phyloP scores from a whole-genome alignment of 2,888 invertebrate genomes.

The Pseudoips prasinana region DNA sequence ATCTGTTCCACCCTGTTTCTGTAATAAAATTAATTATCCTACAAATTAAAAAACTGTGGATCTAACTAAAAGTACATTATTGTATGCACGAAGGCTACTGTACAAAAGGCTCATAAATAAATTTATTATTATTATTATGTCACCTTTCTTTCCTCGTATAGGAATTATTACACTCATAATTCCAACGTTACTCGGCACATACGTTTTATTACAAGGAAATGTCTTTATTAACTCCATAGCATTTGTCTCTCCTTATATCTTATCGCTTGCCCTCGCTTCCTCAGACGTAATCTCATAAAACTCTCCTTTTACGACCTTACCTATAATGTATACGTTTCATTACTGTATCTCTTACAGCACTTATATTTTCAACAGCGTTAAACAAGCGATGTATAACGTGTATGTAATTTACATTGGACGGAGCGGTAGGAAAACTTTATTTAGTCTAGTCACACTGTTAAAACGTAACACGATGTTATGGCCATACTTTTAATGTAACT shows the following conservation, averaged over 20 bases:
- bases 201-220: slow-evolving; percentile 53
- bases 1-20: no score
- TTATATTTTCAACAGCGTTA: slow-evolving; percentile 14
- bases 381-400: slow-evolving; percentile 24
- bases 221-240: slow-evolving; percentile 63
- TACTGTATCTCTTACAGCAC: slow-evolving; percentile 17
- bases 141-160: slow-evolving; percentile 40
- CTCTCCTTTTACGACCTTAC: slow-evolving; percentile 29
- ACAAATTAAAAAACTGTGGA: no score
- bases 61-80: no score
- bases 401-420: slow-evolving; percentile 24
- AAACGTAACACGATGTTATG: slow-evolving; percentile 27
- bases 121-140: slow-evolving; percentile 36
- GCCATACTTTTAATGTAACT: slow-evolving; percentile 21
- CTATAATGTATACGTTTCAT: slow-evolving; percentile 34
- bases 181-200: slow-evolving; percentile 47
- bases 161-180: slow-evolving; percentile 55
- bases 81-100: slow-evolving; percentile 7
- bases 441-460: slow-evolving; percentile 29
- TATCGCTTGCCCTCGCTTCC: slow-evolving; percentile 31
- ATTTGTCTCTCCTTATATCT: slow-evolving; percentile 53
- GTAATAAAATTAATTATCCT: no score
- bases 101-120: slow-evolving; percentile 26
- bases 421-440: slow-evolving; percentile 22
- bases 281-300: slow-evolving; percentile 37